A percentile compares a stretch with the other conserved stretches of the same genome.
Evolutionary conservation across 2,113 vertebrate species (phyloP).

Genomic region (Halichoerus grypus): DNA sequence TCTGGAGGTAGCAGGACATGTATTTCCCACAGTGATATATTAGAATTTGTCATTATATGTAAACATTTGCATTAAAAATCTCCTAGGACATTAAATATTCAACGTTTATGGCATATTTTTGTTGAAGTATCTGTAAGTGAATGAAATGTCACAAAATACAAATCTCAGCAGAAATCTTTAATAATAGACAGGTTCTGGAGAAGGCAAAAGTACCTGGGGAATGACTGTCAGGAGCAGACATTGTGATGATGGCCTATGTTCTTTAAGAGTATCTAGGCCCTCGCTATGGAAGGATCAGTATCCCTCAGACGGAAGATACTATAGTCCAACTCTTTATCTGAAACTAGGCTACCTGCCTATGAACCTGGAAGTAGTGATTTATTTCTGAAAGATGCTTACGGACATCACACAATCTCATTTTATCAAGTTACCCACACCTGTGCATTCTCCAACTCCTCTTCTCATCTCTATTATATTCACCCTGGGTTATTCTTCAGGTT

Average conservation of each 20-base stretch:
- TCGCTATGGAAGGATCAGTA: background rate
- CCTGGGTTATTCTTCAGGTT: background rate
- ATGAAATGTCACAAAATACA: constrained; percentile 38
- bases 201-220: background rate
- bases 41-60: constrained; percentile 51
- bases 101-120: constrained; percentile 33
- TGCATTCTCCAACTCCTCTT: background rate
- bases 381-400: background rate
- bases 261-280: background rate
- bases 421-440: background rate
- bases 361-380: background rate
- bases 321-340: background rate
- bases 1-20: background rate
- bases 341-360: background rate
- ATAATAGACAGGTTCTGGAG: background rate
- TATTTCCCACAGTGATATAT: background rate
- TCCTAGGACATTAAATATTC: constrained; percentile 30
- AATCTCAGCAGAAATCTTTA: constrained; percentile 28
- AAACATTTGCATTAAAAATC: constrained; percentile 28
- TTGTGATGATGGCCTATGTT: background rate
- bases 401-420: background rate
- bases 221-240: background rate
- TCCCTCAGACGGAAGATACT: background rate
- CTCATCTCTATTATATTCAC: background rate
- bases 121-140: constrained; percentile 41